Evolutionary conservation across 2,113 vertebrate species (phyloP).

Genomic region (Muscicapa adusta): DNA sequence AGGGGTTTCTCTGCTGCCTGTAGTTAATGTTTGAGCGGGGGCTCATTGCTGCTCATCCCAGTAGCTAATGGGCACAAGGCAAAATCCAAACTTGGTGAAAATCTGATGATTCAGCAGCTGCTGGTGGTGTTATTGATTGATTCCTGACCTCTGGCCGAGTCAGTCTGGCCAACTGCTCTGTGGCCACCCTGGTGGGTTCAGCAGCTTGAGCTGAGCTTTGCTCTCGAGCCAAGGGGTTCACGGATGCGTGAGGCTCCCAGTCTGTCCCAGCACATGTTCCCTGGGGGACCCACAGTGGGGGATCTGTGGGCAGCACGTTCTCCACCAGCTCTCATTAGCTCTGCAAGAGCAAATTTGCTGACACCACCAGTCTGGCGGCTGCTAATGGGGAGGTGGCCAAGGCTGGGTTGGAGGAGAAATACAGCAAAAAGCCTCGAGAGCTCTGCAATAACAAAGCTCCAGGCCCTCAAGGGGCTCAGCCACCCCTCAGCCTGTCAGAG

Average conservation of each 20-base stretch:
- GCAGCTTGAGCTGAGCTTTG: not conserved
- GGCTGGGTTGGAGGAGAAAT: not conserved
- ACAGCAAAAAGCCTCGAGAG: not conserved
- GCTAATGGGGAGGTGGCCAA: not conserved
- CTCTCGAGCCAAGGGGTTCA: fast-evolving
- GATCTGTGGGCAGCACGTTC: not conserved
- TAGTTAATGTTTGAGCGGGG: not conserved
- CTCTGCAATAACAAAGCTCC: not conserved
- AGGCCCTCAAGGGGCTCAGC: not conserved
- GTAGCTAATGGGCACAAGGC: not conserved
- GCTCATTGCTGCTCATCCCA: not conserved
- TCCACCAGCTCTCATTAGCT: not conserved
- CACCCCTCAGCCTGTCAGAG: not conserved
- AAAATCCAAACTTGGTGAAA: not conserved
- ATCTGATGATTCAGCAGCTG: not conserved
- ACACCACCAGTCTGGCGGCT: not conserved
- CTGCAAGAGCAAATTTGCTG: not conserved
- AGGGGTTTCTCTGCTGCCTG: not conserved
- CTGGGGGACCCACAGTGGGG: not conserved
- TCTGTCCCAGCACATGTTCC: not conserved
- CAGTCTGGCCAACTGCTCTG: not conserved
- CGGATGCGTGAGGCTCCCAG: fast-evolving
- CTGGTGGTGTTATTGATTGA: not conserved
- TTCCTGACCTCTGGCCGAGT: fast-evolving
- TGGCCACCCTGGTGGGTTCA: not conserved